phyloP scores from a whole-genome alignment of 2,797 vertebrate species.

The Xenops minutus region DNA sequence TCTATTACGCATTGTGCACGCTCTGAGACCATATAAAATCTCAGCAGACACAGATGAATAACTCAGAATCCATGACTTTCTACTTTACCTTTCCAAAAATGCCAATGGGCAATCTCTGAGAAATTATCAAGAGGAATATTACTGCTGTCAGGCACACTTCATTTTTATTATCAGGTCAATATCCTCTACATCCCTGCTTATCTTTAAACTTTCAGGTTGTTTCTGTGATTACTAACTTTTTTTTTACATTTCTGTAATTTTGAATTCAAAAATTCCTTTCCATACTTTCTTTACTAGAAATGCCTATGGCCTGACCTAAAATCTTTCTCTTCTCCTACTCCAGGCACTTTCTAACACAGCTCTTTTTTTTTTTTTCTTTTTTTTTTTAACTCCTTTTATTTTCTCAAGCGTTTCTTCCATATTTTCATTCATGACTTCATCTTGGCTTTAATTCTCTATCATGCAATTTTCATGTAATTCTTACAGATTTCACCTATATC shows the following conservation, averaged over 20 bases:
- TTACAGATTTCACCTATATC: not conserved
- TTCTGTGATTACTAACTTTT: not conserved
- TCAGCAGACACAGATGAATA: not conserved
- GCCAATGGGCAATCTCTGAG: not conserved
- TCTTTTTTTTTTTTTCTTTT: not conserved
- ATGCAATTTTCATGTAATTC: not conserved
- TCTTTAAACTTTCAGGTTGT: not conserved
- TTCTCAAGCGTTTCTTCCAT: not conserved
- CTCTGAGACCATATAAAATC: not conserved
- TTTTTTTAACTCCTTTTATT: not conserved
- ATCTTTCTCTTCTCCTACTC: not conserved
- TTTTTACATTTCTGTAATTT: not conserved
- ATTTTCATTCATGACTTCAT: not conserved
- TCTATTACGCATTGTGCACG: rapidly evolving
- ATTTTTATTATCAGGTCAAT: slow-evolving; percentile 15
- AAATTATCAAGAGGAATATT: not conserved
- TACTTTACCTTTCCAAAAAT: slow-evolving; percentile 6
- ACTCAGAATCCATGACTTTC: not conserved
- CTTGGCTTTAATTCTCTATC: not conserved
- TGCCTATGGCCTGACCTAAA: not conserved
- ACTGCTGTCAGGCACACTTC: not conserved
- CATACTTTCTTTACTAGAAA: not conserved
- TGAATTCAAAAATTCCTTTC: not conserved
- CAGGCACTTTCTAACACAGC: not conserved
- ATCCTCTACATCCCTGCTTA: not conserved